Base-by-base conservation (phyloP, 2,113 vertebrate genomes). In the Leucoraja erinaceus region DNA sequence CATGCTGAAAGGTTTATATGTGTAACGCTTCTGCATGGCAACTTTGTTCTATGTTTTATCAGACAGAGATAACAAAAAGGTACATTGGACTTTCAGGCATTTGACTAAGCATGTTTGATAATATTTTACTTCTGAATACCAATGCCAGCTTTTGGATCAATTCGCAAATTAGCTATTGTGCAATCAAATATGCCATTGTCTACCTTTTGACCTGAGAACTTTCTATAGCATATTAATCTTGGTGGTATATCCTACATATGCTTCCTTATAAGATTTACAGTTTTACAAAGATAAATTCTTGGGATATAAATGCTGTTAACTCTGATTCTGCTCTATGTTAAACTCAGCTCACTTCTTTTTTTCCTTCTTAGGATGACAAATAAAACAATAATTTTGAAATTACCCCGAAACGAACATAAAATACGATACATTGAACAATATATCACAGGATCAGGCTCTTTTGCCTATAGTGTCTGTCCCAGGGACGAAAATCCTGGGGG, bases 41-140 rank as follows among this genome's bases (percentile, higher is more conserved):
- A 91, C 88, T 72, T 22, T 68, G 66, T 47, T 38, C 33, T 47
- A 72, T 5, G 25, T 91, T 91, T 91, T 91, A 91, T 91, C 88
- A 72, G 88, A 72, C 31, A 72, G 28, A 91, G 88, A 91, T 91
- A 70, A 91, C 88, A 72, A 22, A 91, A 86, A 91, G 6, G 88
- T 91, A 72, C 88, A 91, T 72, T 91, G 88, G 88, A 91, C 88
- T 91, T 91, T 66, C 63, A 91, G 63, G 47, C 66, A 91, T 91
- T 91, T 91, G 88, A 47, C 88, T 66, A 91, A 91, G 88, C 63
- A 11, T 91, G 38, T 10, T 72, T 72, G 66, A 91, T 90, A 90
- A 90, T 72, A 91, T 47, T 91, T 70, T 47, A 68, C 66, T 72
- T 22, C 4, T 72, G 66, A 91, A 63, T 47, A 72, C 33, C 88